Percentiles rank a stretch among this genome's conserved stretches.
Conservation (phyloP, 2,888 invertebrate species). For the Aphrophora alni region DNA sequence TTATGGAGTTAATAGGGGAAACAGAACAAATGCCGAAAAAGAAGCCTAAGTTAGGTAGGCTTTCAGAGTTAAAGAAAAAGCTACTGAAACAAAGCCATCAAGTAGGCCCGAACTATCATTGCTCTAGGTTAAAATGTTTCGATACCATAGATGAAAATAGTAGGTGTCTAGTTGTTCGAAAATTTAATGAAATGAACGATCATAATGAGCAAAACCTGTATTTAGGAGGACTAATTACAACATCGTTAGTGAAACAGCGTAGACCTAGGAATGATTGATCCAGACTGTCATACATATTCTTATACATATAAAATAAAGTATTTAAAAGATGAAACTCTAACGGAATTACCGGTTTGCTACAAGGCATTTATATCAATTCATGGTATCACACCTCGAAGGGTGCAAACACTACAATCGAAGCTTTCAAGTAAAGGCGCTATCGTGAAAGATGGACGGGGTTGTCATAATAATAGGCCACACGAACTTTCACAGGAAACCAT, state of each 20-base stretch:
- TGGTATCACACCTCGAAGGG: slow-evolving; percentile 46
- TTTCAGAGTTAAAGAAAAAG: background rate
- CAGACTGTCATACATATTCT: background rate
- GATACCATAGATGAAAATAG: background rate
- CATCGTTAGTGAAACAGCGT: background rate
- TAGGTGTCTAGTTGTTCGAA: background rate
- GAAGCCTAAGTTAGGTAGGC: background rate
- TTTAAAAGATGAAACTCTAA: background rate
- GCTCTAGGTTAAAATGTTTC: background rate
- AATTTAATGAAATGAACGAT: background rate
- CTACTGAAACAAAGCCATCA: background rate
- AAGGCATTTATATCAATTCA: slow-evolving; percentile 28
- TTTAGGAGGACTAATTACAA: background rate
- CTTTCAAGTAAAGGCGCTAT: background rate
- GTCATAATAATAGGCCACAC: background rate
- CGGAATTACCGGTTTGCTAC: background rate
- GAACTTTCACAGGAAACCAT: background rate
- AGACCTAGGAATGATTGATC: background rate
- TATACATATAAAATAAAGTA: background rate
- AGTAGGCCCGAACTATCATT: background rate
- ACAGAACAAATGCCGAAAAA: background rate
- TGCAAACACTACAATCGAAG: background rate
- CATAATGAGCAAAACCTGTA: background rate
- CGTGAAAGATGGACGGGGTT: background rate
- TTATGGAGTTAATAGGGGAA: too few species aligned